Conservation (phyloP, 2,888 invertebrate species). For the Prenolepis imparis region DNA sequence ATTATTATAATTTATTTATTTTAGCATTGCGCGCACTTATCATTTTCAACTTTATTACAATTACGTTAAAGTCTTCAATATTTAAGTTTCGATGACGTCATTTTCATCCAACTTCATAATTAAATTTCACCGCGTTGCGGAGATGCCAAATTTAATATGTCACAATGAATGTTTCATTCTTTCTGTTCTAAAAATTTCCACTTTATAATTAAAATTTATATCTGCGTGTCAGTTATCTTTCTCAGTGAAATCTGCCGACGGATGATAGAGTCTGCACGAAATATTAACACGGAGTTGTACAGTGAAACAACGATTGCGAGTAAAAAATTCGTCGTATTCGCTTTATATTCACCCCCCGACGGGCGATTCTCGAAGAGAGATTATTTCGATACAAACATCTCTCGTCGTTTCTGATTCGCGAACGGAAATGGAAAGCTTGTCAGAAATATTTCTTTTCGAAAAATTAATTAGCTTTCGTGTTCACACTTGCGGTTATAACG, state of each 20-base stretch:
- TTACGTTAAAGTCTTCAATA: background rate
- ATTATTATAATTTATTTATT: background rate
- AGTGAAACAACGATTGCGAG: constrained; percentile 10
- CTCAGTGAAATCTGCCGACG: background rate
- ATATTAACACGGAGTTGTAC: background rate
- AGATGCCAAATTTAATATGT: background rate
- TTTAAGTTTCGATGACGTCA: background rate
- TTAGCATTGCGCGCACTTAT: background rate
- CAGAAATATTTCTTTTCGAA: constrained; percentile 46
- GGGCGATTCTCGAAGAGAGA: background rate
- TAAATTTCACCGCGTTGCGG: background rate
- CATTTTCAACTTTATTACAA: background rate
- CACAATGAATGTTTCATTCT: background rate
- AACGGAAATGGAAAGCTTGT: constrained; percentile 18
- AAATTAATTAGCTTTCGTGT: constrained; percentile 60
- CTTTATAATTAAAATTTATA: background rate
- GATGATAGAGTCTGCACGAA: constrained; percentile 11
- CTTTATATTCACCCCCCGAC: constrained; percentile 5
- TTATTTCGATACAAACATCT: constrained; percentile 32
- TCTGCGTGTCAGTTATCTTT: constrained; percentile 1
- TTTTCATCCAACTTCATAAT: background rate
- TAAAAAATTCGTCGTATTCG: background rate
- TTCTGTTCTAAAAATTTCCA: background rate
- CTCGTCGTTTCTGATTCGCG: constrained; percentile 29
- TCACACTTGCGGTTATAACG: constrained; percentile 43